Evolutionary conservation across 2,888 invertebrate genomes (phyloP).

Genomic region (Nemotelus nigrinus): DNA sequence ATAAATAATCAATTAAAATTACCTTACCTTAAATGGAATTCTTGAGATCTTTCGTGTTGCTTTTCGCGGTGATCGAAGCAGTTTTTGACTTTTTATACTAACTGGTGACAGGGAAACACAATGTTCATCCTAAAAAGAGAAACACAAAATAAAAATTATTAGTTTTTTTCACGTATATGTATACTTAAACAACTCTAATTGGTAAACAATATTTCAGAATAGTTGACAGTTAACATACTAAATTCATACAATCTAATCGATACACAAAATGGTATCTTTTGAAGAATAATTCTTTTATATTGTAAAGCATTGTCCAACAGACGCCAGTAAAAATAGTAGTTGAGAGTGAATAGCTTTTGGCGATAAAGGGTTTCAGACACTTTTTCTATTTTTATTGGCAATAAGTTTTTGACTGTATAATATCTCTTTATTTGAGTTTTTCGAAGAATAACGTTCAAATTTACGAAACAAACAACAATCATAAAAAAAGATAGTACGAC

Average conservation of each 20-base stretch:
- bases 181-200: constrained; percentile 60
- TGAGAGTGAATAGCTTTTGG: too few species aligned
- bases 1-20: neutral
- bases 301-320: too few species aligned
- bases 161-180: constrained; percentile 57
- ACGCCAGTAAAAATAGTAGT: too few species aligned
- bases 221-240: constrained; percentile 8
- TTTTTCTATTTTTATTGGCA: too few species aligned
- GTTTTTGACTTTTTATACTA: constrained; percentile 92
- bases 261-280: too few species aligned
- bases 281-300: too few species aligned
- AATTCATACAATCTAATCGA: neutral
- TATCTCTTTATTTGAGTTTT: too few species aligned
- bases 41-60: constrained; percentile 98
- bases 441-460: too few species aligned
- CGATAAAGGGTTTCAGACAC: too few species aligned
- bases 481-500: too few species aligned
- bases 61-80: constrained; percentile 93
- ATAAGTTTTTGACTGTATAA: too few species aligned
- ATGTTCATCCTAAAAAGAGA: constrained; percentile 76
- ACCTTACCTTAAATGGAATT: constrained; percentile 88
- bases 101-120: constrained; percentile 95
- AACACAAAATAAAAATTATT: constrained; percentile 50
- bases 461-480: too few species aligned
- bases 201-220: neutral